Evolutionary conservation across 1,140 invertebrate species (phyloP), one percentile per base, ranked within the genome.

Genomic region (Drosophila parabipectinata): DNA sequence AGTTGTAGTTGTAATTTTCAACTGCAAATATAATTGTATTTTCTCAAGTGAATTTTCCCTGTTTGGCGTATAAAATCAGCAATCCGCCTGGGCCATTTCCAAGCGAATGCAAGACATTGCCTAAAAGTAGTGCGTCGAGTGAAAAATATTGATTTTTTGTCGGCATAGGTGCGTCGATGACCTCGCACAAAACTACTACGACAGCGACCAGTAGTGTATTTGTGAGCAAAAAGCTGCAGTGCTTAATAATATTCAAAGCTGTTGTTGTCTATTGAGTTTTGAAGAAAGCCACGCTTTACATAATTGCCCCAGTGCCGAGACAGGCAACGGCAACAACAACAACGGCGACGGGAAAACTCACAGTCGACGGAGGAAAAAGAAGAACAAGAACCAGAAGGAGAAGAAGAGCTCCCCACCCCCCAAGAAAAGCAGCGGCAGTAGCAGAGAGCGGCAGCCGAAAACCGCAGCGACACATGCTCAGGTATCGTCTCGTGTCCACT

Each of bases 401-500:
- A 51, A 45, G 48, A 34, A 59, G 66, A 55, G 47, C 30, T 21
- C 21, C 10, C 63, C 63, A 21, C 21, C 21, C 21, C 21, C 21
- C 21, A 21, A 21, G 21, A 21, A 21, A 21, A 21, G 21, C 21
- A 21, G 21, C 21, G 21, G 21, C 21, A 21, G 21, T 21, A 39
- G 77, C 72, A 77, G 77, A 80, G 73, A 81, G 80, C 76, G 68
- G 77, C 77, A 80, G 72, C 71, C 81, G 77, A 64, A 84, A 84
- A 84, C 73, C 77, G 56, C 81, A 84, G 67, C 62, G 72, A 78
- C 92, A 92, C 92, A 96, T 97, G 96, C 95, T 97, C 94, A 96
- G 95, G 93, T 95, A 96, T 94, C 95, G 96, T 93, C 94, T 96
- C 91, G 96, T 97, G 63, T 96, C 96, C 90, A 97, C 96, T 92